Percentiles rank a stretch among this genome's conserved stretches.
These are phyloP conservation scores for Hypomecis punctinalis DNA, from an alignment of 2,888 invertebrate genomes.

Conservation along the genomic window DNA sequence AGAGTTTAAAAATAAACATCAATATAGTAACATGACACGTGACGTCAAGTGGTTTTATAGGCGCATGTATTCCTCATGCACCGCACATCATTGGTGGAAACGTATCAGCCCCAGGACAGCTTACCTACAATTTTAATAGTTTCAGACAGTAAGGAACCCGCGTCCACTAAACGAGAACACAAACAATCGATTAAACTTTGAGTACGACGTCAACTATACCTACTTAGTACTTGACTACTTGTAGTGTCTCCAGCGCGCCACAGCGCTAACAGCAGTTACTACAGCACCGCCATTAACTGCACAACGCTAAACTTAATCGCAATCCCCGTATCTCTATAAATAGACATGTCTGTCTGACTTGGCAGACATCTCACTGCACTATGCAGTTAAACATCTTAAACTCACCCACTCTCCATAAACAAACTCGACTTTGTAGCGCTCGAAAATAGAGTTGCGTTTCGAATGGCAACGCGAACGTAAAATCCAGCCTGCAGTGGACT, in stretches of 20 bases:
- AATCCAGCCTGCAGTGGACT: constrained; percentile 39
- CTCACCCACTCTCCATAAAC: constrained; percentile 22
- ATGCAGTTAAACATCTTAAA: constrained; percentile 48
- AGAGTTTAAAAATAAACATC: too few species aligned
- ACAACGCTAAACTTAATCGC: constrained; percentile 67
- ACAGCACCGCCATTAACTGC: constrained; percentile 55
- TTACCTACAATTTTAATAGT: too few species aligned
- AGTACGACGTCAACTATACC: constrained; percentile 49
- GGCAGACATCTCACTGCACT: constrained; percentile 66
- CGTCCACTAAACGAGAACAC: constrained; percentile 46
- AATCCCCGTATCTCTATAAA: constrained; percentile 71
- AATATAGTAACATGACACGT: too few species aligned
- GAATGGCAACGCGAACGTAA: constrained; percentile 27
- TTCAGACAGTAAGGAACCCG: not conserved
- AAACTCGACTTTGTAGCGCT: constrained; percentile 47
- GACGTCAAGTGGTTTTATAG: too few species aligned
- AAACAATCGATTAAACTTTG: constrained; percentile 59
- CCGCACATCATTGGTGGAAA: too few species aligned
- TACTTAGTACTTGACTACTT: too few species aligned
- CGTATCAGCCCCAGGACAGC: too few species aligned
- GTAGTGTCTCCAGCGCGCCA: constrained; percentile 44
- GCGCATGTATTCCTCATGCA: too few species aligned
- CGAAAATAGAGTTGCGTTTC: constrained; percentile 50
- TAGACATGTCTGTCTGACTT: constrained; percentile 77
- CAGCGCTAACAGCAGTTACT: constrained; percentile 3